Evolutionary conservation across 2,888 invertebrate species (phyloP).

Genomic region (Halictus ligatus): DNA sequence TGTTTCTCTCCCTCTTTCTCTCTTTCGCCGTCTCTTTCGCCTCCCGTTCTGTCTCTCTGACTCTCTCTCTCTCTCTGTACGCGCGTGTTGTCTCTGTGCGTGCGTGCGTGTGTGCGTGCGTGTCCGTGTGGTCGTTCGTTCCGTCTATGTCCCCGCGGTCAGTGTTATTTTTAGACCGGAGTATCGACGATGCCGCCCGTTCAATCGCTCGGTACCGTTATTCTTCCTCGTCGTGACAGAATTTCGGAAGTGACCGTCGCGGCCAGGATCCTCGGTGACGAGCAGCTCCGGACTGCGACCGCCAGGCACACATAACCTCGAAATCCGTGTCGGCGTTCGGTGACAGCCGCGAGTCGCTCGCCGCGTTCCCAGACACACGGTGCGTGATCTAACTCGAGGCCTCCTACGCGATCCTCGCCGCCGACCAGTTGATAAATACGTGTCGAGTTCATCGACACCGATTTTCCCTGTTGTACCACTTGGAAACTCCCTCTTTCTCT

Average conservation of each 20-base stretch:
- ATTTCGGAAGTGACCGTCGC: slow-evolving; percentile 25
- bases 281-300: slow-evolving; percentile 5
- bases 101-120: background rate
- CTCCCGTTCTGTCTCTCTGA: slow-evolving; percentile 16
- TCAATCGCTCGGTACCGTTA: slow-evolving; percentile 34
- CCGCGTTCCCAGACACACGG: background rate
- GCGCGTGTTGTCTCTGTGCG: background rate
- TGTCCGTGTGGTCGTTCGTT: background rate
- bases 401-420: background rate
- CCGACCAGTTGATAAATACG: background rate
- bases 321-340: slow-evolving; percentile 42
- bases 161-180: slow-evolving; percentile 57
- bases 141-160: slow-evolving; percentile 33
- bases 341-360: slow-evolving; percentile 33
- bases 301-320: slow-evolving; percentile 51
- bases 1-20: slow-evolving; percentile 6
- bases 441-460: slow-evolving; percentile 3
- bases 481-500: background rate
- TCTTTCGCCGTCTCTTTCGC: background rate
- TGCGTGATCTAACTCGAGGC: background rate
- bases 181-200: slow-evolving; percentile 28
- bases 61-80: too few species aligned
- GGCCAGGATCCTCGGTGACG: slow-evolving; percentile 6
- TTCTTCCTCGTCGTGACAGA: slow-evolving; percentile 41
- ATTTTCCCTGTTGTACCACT: background rate